Evolutionary conservation across 2,113 vertebrate species (phyloP), one percentile per base, ranked within the genome.

Genomic region (western clawed frog (Xenopus tropicalis)): DNA sequence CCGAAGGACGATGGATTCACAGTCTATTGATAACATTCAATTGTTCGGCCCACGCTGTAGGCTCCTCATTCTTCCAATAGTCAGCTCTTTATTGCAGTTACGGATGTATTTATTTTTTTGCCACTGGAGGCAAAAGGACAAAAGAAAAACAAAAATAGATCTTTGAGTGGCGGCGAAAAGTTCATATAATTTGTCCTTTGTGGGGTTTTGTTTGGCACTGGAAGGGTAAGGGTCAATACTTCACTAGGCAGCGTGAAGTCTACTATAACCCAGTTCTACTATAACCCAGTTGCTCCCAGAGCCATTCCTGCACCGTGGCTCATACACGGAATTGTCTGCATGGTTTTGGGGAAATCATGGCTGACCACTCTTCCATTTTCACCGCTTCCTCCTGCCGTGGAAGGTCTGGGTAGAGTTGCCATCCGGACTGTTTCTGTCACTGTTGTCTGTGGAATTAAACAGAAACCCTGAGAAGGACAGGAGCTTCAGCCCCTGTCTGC

Each of bases 281-380:
- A 99, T 88, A 98, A 95, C 90, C 97, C 96, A 0, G 96, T 98
- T 78, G 97, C 94, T 80, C 96, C 95, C 87, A 99, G 91, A 86
- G 96, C 93, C 91, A 98, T 93, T 87, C 94, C 95, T 70, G 96
- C 94, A 80, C 93, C 92, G 91, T 99, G 96, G 87, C 97, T 96
- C 96, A 98, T 97, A 88, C 96, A 98, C 72, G 97, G 96, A 83
- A 99, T 93, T 0, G 96, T 95, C 86, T 98, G 97, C 90, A 98
- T 93, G 81, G 96, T 92, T 89, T 98, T 97, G 83, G 94, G 92
- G 86, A 97, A 98, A 88, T 98, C 96, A n/a, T 98, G 96, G 87
- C 93, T 93, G 85, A 98, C 92, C 82, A 99, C 93, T 78, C 97
- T 92, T 80, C 97, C 97, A 2, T 99, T 98, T 87, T 99, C 97